A percentile compares a stretch with the other conserved stretches of the same genome.
Conservation (phyloP, 2,113 vertebrate species). For the Mobula hypostoma region DNA sequence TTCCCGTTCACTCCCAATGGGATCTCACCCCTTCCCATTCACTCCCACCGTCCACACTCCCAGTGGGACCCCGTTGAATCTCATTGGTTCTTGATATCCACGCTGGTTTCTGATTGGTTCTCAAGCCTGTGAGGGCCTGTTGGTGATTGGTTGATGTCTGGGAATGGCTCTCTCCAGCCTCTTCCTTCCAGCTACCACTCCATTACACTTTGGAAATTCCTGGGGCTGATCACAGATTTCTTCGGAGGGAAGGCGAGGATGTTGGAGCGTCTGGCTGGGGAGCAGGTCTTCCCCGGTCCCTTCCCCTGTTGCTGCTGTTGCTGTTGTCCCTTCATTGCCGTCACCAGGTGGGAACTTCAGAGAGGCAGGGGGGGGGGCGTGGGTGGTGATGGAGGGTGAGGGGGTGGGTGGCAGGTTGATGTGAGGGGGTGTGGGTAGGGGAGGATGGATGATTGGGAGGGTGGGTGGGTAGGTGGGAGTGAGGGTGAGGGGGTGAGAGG, state of each 20-base stretch:
- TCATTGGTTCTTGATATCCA: not conserved
- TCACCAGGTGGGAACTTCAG: constrained; percentile 50
- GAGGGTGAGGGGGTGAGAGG: not conserved
- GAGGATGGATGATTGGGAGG: not conserved
- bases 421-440: not conserved
- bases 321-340: constrained; percentile 61
- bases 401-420: too few relatives aligned
- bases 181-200: constrained; percentile 61
- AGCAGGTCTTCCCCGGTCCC: constrained; percentile 58
- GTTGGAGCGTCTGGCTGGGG: constrained; percentile 55
- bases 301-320: constrained; percentile 71
- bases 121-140: too few relatives aligned
- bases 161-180: not conserved
- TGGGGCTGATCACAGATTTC: constrained; percentile 65
- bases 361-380: too few relatives aligned
- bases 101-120: too few relatives aligned
- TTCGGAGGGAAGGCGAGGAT: constrained; percentile 60
- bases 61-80: not conserved
- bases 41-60: not conserved
- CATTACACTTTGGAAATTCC: constrained; percentile 66
- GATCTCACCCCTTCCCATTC: too few relatives aligned
- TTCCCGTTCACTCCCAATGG: too few relatives aligned
- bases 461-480: not conserved
- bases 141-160: not conserved
- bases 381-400: not conserved